A percentile compares a stretch with the other conserved stretches of the same genome.
Conservation (phyloP, 2,113 vertebrate genomes). For the Tichodroma muraria region DNA sequence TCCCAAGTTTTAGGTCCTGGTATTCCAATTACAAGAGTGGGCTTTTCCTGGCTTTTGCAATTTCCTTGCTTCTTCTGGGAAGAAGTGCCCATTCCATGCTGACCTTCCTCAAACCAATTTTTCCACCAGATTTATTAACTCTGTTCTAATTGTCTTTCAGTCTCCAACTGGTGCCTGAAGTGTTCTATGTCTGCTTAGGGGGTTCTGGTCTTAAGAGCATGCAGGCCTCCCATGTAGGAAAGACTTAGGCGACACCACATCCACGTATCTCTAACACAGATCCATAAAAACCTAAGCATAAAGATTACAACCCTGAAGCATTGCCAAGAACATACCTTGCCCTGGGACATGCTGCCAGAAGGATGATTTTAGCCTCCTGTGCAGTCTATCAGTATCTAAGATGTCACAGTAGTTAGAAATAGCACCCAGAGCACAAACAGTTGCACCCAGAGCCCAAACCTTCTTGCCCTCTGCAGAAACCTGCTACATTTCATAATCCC, state of each 20-base stretch:
- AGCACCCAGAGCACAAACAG: not conserved
- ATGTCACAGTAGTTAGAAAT: not conserved
- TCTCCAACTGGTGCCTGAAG: not conserved
- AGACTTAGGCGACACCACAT: not conserved
- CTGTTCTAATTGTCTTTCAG: not conserved
- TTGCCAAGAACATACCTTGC: not conserved
- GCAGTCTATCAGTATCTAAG: not conserved
- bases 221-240: fast-evolving
- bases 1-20: not conserved
- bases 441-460: not conserved
- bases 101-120: not conserved
- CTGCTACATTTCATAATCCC: not conserved
- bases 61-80: not conserved
- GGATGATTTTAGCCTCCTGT: not conserved
- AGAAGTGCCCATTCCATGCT: not conserved
- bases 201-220: not conserved
- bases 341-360: not conserved
- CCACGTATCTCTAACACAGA: not conserved
- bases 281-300: not conserved
- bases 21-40: conserved; percentile 6
- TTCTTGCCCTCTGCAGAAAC: not conserved
- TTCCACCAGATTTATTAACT: not conserved
- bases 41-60: not conserved
- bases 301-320: not conserved
- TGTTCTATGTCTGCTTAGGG: not conserved